Conservation (phyloP, 2,113 vertebrate species). For the Pseudorasbora parva region DNA sequence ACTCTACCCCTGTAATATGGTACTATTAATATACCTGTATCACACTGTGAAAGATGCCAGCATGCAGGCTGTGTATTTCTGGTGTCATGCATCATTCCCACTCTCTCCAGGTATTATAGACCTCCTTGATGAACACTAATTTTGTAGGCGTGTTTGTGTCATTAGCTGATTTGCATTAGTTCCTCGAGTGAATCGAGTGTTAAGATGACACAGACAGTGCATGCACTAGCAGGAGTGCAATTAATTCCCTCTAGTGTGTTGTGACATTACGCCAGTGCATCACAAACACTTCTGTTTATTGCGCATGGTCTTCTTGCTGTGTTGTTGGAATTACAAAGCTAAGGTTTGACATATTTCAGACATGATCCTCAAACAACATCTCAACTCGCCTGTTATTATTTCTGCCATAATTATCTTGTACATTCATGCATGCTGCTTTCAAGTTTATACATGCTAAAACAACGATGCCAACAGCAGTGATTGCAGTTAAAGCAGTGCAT, state of each 20-base stretch:
- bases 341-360: conserved; percentile 6
- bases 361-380: conserved; percentile 1
- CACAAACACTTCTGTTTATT: not conserved
- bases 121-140: not conserved
- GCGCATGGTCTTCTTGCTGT: not conserved
- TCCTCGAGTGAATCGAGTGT: not conserved
- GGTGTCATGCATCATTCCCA: not conserved
- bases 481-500: not conserved
- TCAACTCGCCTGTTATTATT: not conserved
- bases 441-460: not conserved
- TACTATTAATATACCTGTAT: not conserved
- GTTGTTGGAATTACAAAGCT: conserved; percentile 3
- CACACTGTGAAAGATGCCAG: not conserved
- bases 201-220: not conserved
- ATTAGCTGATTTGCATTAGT: not conserved
- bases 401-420: not conserved
- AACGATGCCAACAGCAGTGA: not conserved
- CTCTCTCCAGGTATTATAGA: not conserved
- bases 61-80: not conserved
- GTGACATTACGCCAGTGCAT: not conserved
- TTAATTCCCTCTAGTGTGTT: not conserved
- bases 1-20: not conserved
- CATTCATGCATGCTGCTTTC: not conserved
- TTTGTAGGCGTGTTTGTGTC: conserved; percentile 20
- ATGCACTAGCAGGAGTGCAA: not conserved